Evolutionary conservation across 2,797 vertebrate species (phyloP), one percentile per base, ranked within the genome.

Genomic region (Gallinago nigripennis): DNA sequence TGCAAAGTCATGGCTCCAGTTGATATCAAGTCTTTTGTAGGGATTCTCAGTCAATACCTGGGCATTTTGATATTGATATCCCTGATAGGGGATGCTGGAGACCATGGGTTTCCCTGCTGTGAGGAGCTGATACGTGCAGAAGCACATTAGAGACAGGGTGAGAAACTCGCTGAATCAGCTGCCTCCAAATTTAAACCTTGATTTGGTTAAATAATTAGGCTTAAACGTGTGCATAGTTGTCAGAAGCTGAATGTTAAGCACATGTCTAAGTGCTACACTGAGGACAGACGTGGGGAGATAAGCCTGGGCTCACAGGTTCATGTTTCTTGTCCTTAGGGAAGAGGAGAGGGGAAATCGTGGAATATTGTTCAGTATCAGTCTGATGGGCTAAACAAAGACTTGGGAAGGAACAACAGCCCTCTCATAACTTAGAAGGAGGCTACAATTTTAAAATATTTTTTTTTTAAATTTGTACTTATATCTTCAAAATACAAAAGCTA

Each of bases 201-300:
- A 86, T 80, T 89, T 88, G 68, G 33, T 51, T 83, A 72, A 92
- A 82, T 80, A 89, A 82, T 88, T 51, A 88, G 57, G 33, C 75
- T 60, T 85, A 71, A 91, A 30, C 7, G 19, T 35, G 33, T 61
- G 65, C 56, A 73, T 43, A 75, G 66, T 63, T 93, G 68, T 72
- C 87, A 53, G 25, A 64, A n/a, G 35, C 30, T 46, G 89, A 71
- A 82, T 24, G 8, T 75, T 53, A 86, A 79, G 37, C 60, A 71
- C 19, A 28, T 20, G 20, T 61, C 45, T 39, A 85, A 89, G 37
- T 23, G 50, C 31, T 60, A 30, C 41, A 13, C 17, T 33, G 41
- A 77, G n/a, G 16, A 24, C 0, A 3, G 43, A 33, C 39, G 23
- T 71, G 76, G 23, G 48, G 48, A 92, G 92, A 77, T 33, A 23